phyloP scores from a whole-genome alignment of 2,113 vertebrate species.

The Myotis brandtii region DNA sequence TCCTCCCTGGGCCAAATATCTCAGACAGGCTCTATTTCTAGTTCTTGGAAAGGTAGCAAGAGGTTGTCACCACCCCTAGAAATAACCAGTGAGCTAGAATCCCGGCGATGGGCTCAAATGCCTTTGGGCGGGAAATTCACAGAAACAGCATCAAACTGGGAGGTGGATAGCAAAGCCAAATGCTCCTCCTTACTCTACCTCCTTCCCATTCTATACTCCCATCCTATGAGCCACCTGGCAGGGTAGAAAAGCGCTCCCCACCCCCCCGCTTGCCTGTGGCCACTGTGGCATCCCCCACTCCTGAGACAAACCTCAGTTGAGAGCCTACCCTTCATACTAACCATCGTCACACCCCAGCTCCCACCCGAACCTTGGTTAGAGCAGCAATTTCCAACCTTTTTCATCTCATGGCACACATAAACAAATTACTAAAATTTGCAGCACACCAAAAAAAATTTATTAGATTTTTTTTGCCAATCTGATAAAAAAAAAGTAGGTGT shows the following conservation, averaged over 20 bases:
- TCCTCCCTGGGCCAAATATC: not conserved
- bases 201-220: not conserved
- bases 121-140: not conserved
- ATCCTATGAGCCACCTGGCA: not conserved
- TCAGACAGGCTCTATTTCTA: not conserved
- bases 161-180: not conserved
- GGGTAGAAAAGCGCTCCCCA: not conserved
- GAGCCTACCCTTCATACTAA: not conserved
- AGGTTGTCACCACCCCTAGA: not conserved
- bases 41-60: not conserved
- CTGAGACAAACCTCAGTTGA: accelerated
- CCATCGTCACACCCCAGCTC: not conserved
- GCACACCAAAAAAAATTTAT: not conserved
- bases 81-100: not conserved
- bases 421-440: not conserved
- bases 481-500: not conserved
- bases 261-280: not conserved
- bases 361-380: not conserved
- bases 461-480: not conserved
- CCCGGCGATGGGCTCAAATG: not conserved
- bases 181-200: not conserved
- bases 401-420: not conserved
- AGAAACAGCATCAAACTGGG: not conserved
- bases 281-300: not conserved
- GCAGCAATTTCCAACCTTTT: not conserved